Percentiles rank a stretch among this genome's conserved stretches.
Evolutionary conservation across 2,888 invertebrate species (phyloP).

Genomic region (Scotopteryx bipunctaria): DNA sequence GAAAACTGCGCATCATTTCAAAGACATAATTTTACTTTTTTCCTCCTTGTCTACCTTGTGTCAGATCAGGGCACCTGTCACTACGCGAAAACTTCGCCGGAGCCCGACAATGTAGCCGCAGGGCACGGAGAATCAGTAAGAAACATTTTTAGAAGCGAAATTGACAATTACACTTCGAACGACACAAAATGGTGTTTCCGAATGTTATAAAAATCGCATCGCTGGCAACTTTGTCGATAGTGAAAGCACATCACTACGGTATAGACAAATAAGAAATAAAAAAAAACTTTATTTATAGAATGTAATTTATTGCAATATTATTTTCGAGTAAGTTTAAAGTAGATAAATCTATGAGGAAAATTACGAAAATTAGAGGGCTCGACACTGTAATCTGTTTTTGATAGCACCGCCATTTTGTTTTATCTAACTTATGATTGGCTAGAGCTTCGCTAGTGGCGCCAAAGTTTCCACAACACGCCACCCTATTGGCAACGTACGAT

Average conservation of each 20-base stretch:
- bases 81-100: no score
- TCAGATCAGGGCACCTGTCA: no score
- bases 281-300: constrained; percentile 8
- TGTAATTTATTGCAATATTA: not conserved
- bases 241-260: constrained; percentile 32
- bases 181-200: constrained; percentile 40
- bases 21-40: no score
- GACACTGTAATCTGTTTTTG: not conserved
- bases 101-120: no score
- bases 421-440: constrained; percentile 3
- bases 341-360: not conserved
- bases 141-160: constrained; percentile 32
- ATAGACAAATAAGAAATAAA: no score
- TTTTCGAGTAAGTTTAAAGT: constrained; percentile 4
- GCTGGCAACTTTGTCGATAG: constrained; percentile 39
- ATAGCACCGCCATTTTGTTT: constrained; percentile 8
- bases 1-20: no score
- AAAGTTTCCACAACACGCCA: not conserved
- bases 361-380: not conserved
- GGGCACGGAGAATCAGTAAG: no score
- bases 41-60: no score
- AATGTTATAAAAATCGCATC: constrained; percentile 29
- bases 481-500: not conserved
- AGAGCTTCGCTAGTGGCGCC: constrained; percentile 7
- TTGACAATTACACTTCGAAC: constrained; percentile 25